Evolutionary conservation across 2,888 invertebrate species (phyloP).

Genomic region (Hemithea aestivaria): DNA sequence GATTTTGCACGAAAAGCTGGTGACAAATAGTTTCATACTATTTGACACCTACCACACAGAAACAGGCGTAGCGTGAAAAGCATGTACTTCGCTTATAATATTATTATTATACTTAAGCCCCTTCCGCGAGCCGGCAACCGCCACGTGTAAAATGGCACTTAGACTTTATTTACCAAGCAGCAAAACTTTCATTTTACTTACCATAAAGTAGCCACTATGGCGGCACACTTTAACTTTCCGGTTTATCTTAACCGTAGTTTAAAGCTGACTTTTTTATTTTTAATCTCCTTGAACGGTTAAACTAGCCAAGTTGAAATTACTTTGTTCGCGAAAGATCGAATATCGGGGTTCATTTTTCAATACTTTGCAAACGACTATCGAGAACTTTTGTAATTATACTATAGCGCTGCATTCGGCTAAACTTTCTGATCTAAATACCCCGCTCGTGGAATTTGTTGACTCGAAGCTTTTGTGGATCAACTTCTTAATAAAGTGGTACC

Average conservation of each 20-base stretch:
- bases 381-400: slow-evolving; percentile 58
- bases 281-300: slow-evolving; percentile 61
- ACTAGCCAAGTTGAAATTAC: slow-evolving; percentile 68
- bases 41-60: too few relatives aligned
- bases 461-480: too few relatives aligned
- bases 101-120: too few relatives aligned
- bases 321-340: slow-evolving; percentile 70
- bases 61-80: too few relatives aligned
- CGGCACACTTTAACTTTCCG: slow-evolving; percentile 47
- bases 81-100: too few relatives aligned
- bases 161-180: slow-evolving; percentile 41
- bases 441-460: too few relatives aligned
- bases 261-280: slow-evolving; percentile 67
- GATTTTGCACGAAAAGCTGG: too few relatives aligned
- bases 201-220: slow-evolving; percentile 51
- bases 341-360: slow-evolving; percentile 69
- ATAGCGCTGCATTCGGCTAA: background rate
- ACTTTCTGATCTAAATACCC: too few relatives aligned
- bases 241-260: slow-evolving; percentile 71
- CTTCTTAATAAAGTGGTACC: too few relatives aligned
- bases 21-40: too few relatives aligned
- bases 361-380: slow-evolving; percentile 57
- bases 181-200: slow-evolving; percentile 55
- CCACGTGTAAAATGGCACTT: background rate
- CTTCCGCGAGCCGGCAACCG: slow-evolving; percentile 13